Percentiles rank a stretch among this genome's conserved stretches.
phyloP scores from a whole-genome alignment of 2,113 vertebrate genomes.

The Microcebus lehilahytsara region DNA sequence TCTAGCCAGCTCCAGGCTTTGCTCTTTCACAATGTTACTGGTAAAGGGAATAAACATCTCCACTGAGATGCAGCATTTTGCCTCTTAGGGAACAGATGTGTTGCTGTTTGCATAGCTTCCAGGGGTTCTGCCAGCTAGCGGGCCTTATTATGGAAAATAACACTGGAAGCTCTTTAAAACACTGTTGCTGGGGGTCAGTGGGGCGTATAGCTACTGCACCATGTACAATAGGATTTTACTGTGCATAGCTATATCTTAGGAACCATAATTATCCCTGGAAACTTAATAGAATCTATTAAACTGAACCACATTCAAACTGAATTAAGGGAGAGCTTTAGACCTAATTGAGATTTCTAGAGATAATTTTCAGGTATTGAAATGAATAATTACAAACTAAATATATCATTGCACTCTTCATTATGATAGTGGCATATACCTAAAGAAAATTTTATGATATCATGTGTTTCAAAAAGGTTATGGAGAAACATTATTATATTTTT shows the following conservation, averaged over 20 bases:
- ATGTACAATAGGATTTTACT: constrained; percentile 42
- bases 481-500: constrained; percentile 68
- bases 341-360: constrained; percentile 58
- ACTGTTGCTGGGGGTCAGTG: constrained; percentile 41
- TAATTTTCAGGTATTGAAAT: constrained; percentile 70
- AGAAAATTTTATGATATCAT: constrained; percentile 56
- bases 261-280: constrained; percentile 52
- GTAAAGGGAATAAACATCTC: constrained; percentile 51
- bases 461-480: constrained; percentile 55
- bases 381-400: constrained; percentile 62
- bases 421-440: not conserved
- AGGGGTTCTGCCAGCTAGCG: constrained; percentile 60
- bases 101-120: constrained; percentile 61
- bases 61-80: constrained; percentile 36
- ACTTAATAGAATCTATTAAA: constrained; percentile 65
- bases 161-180: constrained; percentile 48
- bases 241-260: constrained; percentile 52
- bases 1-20: not conserved
- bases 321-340: constrained; percentile 52
- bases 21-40: not conserved
- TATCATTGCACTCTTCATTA: constrained; percentile 44
- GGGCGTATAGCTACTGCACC: not conserved
- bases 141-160: constrained; percentile 66
- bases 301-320: constrained; percentile 56
- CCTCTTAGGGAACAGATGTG: constrained; percentile 70